These are phyloP conservation scores for Metridium senile DNA, from an alignment of 92 coral and sea anemone species.

Conservation along the genomic window DNA sequence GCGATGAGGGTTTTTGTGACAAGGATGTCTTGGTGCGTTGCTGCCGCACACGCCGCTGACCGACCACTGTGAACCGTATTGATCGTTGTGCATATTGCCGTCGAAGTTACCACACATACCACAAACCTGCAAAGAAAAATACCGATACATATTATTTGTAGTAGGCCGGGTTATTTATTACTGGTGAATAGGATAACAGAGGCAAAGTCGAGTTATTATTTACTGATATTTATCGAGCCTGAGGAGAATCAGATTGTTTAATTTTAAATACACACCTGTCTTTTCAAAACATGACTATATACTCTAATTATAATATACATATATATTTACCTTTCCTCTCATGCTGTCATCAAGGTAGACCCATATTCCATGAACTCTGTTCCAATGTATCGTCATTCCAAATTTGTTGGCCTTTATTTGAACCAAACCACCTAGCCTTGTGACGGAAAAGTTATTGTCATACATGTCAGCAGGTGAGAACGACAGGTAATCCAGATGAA, in stretches of 20 bases:
- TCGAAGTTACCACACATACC: background rate
- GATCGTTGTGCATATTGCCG: background rate
- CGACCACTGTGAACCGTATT: background rate
- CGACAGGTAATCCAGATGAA: background rate
- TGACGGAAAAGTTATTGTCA: background rate
- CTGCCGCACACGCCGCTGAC: background rate
- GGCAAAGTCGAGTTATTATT: background rate
- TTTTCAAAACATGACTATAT: background rate
- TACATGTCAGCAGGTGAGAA: background rate
- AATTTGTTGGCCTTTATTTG: background rate
- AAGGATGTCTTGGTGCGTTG: background rate
- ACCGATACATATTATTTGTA: no score
- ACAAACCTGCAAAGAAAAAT: no score
- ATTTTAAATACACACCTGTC: background rate
- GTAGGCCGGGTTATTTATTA: no score
- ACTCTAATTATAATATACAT: background rate
- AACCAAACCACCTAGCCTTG: background rate
- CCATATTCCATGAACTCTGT: background rate
- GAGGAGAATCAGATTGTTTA: background rate
- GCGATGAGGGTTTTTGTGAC: background rate
- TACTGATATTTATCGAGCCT: background rate
- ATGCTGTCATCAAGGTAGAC: background rate
- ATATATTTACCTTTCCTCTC: background rate
- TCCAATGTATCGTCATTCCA: background rate
- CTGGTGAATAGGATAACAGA: background rate